Conservation (phyloP, 2,888 invertebrate species). For the Leucoptera coffeella region DNA sequence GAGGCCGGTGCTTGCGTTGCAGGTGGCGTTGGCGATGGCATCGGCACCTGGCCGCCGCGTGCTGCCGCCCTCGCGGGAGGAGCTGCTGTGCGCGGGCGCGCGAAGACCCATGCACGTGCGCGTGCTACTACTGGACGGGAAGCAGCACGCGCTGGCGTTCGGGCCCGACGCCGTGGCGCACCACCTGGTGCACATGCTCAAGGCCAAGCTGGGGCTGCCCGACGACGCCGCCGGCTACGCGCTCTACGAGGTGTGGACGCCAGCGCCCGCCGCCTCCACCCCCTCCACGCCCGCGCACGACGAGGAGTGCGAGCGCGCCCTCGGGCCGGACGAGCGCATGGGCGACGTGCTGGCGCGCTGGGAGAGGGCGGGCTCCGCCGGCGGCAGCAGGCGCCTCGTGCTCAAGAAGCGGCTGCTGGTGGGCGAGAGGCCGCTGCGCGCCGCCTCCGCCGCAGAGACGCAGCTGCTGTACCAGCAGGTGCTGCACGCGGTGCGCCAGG, state of each 20-base stretch:
- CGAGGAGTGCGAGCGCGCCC: constrained; percentile 84
- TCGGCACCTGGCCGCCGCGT: constrained; percentile 68
- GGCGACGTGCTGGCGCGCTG: constrained; percentile 94
- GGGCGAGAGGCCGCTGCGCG: constrained; percentile 35
- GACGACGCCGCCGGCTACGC: constrained; percentile 79
- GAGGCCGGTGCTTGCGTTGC: too few relatives aligned
- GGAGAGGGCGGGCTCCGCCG: constrained; percentile 79
- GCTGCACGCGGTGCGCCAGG: constrained; percentile 81
- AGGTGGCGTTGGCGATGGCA: constrained; percentile 44
- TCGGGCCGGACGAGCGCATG: constrained; percentile 80
- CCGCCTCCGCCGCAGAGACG: constrained; percentile 76
- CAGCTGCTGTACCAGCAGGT: constrained; percentile 92
- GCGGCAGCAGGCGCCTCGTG: constrained; percentile 22
- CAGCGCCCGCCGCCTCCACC: constrained; percentile 67
- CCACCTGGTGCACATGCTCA: constrained; percentile 81
- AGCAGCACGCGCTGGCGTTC: constrained; percentile 92
- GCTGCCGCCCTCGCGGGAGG: constrained; percentile 87
- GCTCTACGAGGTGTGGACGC: constrained; percentile 85
- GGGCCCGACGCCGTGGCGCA: constrained; percentile 88
- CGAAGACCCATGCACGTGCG: constrained; percentile 85
- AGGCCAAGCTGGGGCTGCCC: constrained; percentile 82
- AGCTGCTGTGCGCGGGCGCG: constrained; percentile 88
- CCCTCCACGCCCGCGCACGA: constrained; percentile 35
- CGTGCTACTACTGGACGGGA: constrained; percentile 89
- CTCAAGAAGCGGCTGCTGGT: constrained; percentile 45